Base-by-base conservation (phyloP, 2,113 vertebrate genomes). In the Gobiocypris rarus region DNA sequence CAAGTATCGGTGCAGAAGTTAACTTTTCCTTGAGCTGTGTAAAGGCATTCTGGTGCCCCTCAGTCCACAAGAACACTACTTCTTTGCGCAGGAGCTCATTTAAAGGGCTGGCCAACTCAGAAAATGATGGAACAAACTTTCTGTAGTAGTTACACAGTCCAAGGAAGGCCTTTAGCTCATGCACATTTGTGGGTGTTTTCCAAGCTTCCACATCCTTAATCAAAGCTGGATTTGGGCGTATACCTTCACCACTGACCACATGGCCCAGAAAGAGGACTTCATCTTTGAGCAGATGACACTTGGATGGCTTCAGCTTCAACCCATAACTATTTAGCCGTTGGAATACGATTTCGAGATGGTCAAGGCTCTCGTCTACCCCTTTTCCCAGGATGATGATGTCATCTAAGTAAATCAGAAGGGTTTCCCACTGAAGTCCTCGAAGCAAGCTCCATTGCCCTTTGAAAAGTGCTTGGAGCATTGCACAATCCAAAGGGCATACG, bases 251-350 rank as follows among this genome's bases (percentile, higher is more conserved):
- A 52, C 43, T 84, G 2, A 83, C 22, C 1, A 85, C 13, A n/a
- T 87, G 75, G 11, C 80, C 85, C 15, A 86, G 52, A 56, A 84
- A 84, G 0, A 84, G 15, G 11, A 84, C 78, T 38, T 86, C 67
- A 3, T 86, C 73, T 9, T 82, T 76, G 0, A 86, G 52, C 14
- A 86, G 31, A 2, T 88, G 74, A 43, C 80, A 83, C 10, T 89
- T 85, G 1, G 75, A 63, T 2, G 81, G 84, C 63, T 89, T 87
- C 1, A 89, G 69, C 48, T 86, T 87, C 7, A 89, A 15, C 10
- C 41, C 84, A 75, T 70, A 77, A 4, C 54, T 41, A 5, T 61
- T 4, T 3, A 86, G 17, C 1, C 34, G 3, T 7, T 87, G 14
- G 45, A 89, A 85, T 10, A 88, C 56, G 0, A 70, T 17, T 15